Conservation (phyloP, 2,113 vertebrate species). For the Phrynocephalus versicolor region DNA sequence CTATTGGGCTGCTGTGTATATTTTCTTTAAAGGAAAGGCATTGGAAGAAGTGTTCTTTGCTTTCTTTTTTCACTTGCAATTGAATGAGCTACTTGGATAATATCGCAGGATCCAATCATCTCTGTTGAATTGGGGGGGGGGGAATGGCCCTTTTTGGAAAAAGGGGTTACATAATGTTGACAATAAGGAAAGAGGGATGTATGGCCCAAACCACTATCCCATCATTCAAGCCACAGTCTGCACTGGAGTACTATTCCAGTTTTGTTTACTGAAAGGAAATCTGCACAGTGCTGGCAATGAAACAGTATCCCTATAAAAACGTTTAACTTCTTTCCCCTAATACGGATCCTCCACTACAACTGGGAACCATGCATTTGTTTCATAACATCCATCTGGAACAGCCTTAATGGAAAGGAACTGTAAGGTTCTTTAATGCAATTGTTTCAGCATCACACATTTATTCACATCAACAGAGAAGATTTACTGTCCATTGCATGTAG, state of each 20-base stretch:
- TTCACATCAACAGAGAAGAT: neutral
- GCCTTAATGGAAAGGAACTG: neutral
- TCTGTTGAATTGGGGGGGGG: too few relatives aligned
- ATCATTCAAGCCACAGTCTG: neutral
- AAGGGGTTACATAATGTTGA: neutral
- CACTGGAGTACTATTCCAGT: neutral
- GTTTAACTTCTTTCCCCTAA: neutral
- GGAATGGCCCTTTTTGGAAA: neutral
- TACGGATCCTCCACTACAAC: neutral
- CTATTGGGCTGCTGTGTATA: neutral
- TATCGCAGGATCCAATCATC: too few relatives aligned
- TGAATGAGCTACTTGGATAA: neutral
- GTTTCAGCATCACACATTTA: neutral
- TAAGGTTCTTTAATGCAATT: neutral
- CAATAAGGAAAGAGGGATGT: neutral
- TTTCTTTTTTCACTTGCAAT: neutral
- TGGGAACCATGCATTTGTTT: neutral
- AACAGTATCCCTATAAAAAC: neutral
- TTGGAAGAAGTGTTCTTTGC: neutral
- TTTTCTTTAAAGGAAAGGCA: neutral
- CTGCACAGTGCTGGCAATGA: neutral
- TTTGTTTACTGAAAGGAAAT: neutral
- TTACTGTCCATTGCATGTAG: constrained; percentile 43
- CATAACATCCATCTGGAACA: neutral
- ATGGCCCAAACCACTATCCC: neutral